A percentile compares a stretch with the other conserved stretches of the same genome.
Evolutionary conservation across 2,113 vertebrate genomes (phyloP).

Genomic region (Zosterops pallidus): DNA sequence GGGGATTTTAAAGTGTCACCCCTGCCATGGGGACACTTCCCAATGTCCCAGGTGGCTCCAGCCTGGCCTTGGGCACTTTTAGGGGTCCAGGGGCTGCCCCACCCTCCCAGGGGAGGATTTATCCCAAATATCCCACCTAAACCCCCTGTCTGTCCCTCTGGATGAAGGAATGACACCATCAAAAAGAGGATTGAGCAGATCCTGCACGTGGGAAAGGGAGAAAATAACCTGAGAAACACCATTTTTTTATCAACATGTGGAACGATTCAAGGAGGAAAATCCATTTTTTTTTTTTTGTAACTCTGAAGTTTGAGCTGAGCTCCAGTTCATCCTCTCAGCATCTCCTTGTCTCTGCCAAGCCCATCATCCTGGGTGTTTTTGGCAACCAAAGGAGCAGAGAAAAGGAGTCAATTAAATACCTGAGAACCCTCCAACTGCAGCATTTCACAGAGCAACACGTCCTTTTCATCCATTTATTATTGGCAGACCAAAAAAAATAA

Average conservation of each 20-base stretch:
- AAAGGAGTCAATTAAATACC: background rate
- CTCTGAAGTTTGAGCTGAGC: background rate
- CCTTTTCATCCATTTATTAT: background rate
- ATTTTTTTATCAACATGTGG: background rate
- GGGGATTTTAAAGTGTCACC: background rate
- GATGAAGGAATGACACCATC: background rate
- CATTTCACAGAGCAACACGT: background rate
- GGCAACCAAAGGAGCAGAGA: background rate
- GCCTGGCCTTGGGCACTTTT: fast-evolving
- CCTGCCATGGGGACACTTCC: background rate
- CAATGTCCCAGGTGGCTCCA: background rate
- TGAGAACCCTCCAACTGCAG: background rate
- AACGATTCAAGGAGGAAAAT: background rate
- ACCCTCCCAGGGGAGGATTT: background rate
- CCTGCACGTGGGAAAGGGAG: fast-evolving
- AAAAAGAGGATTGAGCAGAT: fast-evolving
- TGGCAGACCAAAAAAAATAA: background rate
- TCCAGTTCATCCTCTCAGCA: background rate
- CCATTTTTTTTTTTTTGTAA: background rate
- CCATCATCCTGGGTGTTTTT: background rate
- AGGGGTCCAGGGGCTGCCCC: background rate
- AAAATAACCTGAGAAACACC: background rate
- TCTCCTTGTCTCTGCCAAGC: background rate
- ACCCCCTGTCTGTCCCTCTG: background rate
- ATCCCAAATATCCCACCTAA: background rate